Evolutionary conservation across 2,797 vertebrate species (phyloP), one percentile per base, ranked within the genome.

Genomic region (Falco biarmicus): DNA sequence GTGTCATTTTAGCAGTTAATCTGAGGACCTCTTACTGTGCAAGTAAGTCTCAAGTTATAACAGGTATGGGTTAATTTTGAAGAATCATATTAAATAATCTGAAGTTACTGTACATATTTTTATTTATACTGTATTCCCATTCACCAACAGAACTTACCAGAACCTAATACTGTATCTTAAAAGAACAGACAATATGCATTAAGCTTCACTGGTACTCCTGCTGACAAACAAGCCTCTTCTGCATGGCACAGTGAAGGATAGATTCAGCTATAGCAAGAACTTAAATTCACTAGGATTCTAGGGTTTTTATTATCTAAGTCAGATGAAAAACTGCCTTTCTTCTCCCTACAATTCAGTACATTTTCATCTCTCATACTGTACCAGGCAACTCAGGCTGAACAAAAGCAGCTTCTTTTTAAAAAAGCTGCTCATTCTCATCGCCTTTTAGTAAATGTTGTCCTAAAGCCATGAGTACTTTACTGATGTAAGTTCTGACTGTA

Each of bases 101-200:
- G 9, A 83, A 77, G 32, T 84, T 78, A 87, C 24, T 91, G 66
- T 88, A 81, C 13, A 6, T 84, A 41, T 64, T 94, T 93, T 80
- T 91, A 76, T 91, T 95, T 92, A 59, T 76, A 69, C 21, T 74
- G 29, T 80, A 66, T 80, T 87, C 31, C 60, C 83, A n/a, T 74
- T 89, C 54, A 85, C 25, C 41, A 77, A 61, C 37, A 41, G 56
- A 56, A 79, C 66, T 71, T 87, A 89, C 15, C 32, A 84, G 29
- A 88, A 86, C 28, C 31, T 75, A 43, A 65, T 54, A 51, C 31
- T 51, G 14, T 71, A 89, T 83, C 59, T 48, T 76, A 43, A 54
- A 85, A 81, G n/a, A 87, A 81, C 18, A 80, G 51, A 26, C 37
- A 60, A 20, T 19, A 8, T 56, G 37, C 41, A 34, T 78, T 63